These are phyloP conservation scores for Lepidocyrtinus sp. DNA, from an alignment of 2,888 invertebrate genomes.

Conservation along the genomic window DNA sequence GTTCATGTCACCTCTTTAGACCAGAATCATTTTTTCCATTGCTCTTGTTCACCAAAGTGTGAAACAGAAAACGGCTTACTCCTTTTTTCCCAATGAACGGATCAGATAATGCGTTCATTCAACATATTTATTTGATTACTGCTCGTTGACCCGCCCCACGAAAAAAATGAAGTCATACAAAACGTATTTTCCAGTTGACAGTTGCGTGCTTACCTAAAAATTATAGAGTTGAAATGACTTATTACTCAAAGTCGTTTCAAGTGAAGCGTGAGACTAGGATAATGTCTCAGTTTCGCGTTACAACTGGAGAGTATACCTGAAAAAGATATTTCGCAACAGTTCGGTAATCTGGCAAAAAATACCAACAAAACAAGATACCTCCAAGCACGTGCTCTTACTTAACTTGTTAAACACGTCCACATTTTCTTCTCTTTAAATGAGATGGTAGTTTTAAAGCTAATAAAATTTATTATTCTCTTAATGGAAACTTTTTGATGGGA, in stretches of 20 bases:
- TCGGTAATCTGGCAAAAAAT: no score
- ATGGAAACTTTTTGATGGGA: no score
- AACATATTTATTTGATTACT: neutral
- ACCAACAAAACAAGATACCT: no score
- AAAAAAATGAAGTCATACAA: neutral
- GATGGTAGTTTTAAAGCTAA: neutral
- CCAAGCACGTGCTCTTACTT: no score
- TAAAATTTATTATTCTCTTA: no score
- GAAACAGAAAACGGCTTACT: neutral
- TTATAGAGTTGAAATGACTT: neutral
- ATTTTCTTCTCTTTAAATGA: no score
- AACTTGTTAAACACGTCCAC: no score
- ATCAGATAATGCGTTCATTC: neutral
- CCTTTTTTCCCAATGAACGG: neutral
- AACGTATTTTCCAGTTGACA: conserved; percentile 3
- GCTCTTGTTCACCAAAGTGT: neutral
- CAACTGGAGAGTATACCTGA: no score
- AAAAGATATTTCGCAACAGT: no score
- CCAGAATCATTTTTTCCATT: neutral
- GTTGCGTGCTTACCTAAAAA: neutral
- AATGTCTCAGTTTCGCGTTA: neutral
- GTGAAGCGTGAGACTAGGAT: conserved; percentile 1
- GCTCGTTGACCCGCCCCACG: neutral
- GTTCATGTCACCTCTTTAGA: neutral
- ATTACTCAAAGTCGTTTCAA: neutral